phyloP scores from a whole-genome alignment of 2,888 invertebrate species.

The Macaria liturata region DNA sequence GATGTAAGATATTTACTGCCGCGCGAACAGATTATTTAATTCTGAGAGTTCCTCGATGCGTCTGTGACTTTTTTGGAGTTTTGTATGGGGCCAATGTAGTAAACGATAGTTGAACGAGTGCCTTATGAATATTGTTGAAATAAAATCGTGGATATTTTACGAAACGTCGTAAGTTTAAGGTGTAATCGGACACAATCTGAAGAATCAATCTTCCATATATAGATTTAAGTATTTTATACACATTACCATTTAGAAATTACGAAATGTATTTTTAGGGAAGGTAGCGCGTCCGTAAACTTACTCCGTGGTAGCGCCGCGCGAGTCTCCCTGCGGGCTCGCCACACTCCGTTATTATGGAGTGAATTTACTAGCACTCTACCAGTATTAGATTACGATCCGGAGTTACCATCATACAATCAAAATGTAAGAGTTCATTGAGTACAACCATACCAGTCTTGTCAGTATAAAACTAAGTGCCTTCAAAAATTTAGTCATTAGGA shows the following conservation, averaged over 20 bases:
- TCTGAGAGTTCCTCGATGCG: slow-evolving; percentile 67
- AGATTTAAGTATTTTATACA: slow-evolving; percentile 72
- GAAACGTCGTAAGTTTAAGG: slow-evolving; percentile 31
- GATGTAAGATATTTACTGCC: slow-evolving; percentile 62
- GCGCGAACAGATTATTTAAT: slow-evolving; percentile 52
- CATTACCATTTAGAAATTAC: slow-evolving; percentile 80
- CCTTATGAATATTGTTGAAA: slow-evolving; percentile 65
- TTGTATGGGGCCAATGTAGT: slow-evolving; percentile 66
- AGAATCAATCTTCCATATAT: slow-evolving; percentile 75
- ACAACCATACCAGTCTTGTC: slow-evolving; percentile 78
- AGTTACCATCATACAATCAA: slow-evolving; percentile 83
- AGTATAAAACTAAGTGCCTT: slow-evolving; percentile 80
- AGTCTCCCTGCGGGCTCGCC: background rate
- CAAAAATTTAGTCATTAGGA: slow-evolving; percentile 79
- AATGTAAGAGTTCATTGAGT: slow-evolving; percentile 73
- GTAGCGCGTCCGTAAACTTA: slow-evolving; percentile 50
- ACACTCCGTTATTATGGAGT: slow-evolving; percentile 43
- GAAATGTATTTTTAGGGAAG: slow-evolving; percentile 53
- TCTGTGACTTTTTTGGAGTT: slow-evolving; percentile 52
- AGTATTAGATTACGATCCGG: slow-evolving; percentile 64
- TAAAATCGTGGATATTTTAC: slow-evolving; percentile 38
- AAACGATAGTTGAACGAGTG: slow-evolving; percentile 59
- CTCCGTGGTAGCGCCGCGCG: slow-evolving; percentile 38
- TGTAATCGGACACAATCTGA: slow-evolving; percentile 35
- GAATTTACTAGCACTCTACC: slow-evolving; percentile 58